Base-by-base conservation (phyloP, 2,113 vertebrate species). In the Osmerus mordax region DNA sequence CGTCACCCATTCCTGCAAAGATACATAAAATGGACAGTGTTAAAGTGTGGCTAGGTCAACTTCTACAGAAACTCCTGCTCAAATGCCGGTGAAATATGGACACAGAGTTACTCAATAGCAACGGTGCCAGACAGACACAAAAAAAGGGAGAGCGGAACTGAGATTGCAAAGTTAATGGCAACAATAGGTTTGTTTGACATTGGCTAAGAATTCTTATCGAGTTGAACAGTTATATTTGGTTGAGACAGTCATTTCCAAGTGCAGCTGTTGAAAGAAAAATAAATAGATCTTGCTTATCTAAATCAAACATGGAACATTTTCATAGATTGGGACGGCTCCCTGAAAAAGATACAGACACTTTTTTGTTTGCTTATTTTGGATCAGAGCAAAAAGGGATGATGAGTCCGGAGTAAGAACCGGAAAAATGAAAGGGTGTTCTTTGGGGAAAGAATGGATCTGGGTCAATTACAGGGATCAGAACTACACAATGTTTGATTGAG, bases 1-100 rank as follows among this genome's bases (percentile, higher is more conserved):
- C 0, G 97, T 98, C 81, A 99, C 97, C 96, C 96, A 99, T 74
- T 99, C 97, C 97, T 99, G 81, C 21, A 62, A 51, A 72, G 65
- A 67, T 70, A 63, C 61, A 63, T 21, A 47, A 70, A 13, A 70
- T 53, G 36, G 29, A 36, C 68, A 67, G 21, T 15, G 47, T 52
- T 65, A 62, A 62, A 62, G 28, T 15, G 14, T 25, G 32, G 29
- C 62, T 28, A 25, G 28, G 62, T 64, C 25, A 8, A n/a, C 58
- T 12, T 60, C 29, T 18, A 36, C 25, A 36, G 9, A 64, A 12
- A n/a, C 18, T 11, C 25, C 65, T 54, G 67, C 53, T 28, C 29
- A 16, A 15, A 12, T 32, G 62, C 28, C 29, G 29, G 15, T 28
- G 15, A 64, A 36, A 64, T 36, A 64, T 41, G 62, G 29, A 64